Base-by-base conservation (phyloP, 2,797 vertebrate species). In the Scyliorhinus canicula region DNA sequence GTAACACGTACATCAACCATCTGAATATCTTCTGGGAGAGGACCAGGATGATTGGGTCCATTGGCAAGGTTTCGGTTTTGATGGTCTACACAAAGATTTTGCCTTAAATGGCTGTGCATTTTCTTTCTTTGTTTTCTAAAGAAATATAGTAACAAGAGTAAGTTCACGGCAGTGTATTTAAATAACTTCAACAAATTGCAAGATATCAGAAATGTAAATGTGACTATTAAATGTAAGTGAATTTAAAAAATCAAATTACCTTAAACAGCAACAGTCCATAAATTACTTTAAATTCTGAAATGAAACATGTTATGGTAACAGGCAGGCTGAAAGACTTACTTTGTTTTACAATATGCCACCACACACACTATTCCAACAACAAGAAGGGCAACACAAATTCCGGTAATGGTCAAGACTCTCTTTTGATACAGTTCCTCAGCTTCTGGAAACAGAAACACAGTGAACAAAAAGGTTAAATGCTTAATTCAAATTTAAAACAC, bases 341-440 rank as follows among this genome's bases (percentile, higher is more conserved):
- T 99, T 98, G 99, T 99, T 98, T 99, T 99, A 97, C 99, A 99
- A 97, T 99, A 99, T 97, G 99, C 99, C 95, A 99, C 99, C 96
- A 99, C 98, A 96, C 99, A 99, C 96, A 99, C 98, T 96, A 99
- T 99, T 97, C 99, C 99, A 97, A 99, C 99, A 95, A 99, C 98
- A 95, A 99, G 98, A 96, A 99, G 98, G 96, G 99, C 98, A 97
- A 99, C 98, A 95, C 99, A 99, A 97, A 99, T 99, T 96, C 99
- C 98, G 0, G 99, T 99, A 97, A 99, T 99, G 97, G 99, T 99
- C 97, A 99, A 97, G 96, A 99, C 99, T 97, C 98, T 98, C 97
- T 99, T 99, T 98, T 99, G 99, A 98, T 99, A 99, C 95, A 99
- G 98, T 97, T 99, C 99, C 96, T 99, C 99, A 0, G 99, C 99